Evolutionary conservation across 2,113 vertebrate genomes (phyloP), one percentile per base, ranked within the genome.

Genomic region (Kryptolebias marmoratus): DNA sequence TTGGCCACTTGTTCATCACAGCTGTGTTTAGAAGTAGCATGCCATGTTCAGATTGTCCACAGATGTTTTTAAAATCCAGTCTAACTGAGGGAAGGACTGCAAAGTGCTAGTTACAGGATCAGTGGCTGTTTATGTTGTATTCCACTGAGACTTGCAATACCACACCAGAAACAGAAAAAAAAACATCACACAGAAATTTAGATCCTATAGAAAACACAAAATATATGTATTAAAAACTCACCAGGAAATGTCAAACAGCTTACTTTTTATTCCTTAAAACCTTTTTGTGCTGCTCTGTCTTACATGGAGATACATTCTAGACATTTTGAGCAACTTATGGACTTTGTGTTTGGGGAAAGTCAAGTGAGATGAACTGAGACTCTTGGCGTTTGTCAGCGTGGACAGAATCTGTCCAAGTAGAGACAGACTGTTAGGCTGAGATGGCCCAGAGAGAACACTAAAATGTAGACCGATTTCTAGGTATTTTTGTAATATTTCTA

Each of bases 21-120:
- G 88, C 90, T 92, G 91, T 87, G 77, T 85, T 91, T 88, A 90
- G 78, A 73, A 72, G 75, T 57, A 71, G 80, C 82, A 53, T 45
- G 66, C 44, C 71, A 68, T 15, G 30, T 72, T 81, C 50, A 84
- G 82, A 91, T 89, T 82, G 71, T 68, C 70, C n/a, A 11, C 89
- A 93, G 82, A 90, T 93, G 91, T 73, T 78, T 65, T 70, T 59
- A 30, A 57, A 64, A 71, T 11, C 6, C 28, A 66, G 68, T 59
- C 45, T 66, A 73, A 69, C 62, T 62, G 55, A 84, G 62, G 56
- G 39, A 58, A 82, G 65, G 42, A 48, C 30, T 68, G 50, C 31
- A 32, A 75, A 47, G n/a, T 63, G 59, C 54, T 68, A 57, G 71
- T 65, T 4, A 0, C 3, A 15, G 28, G 22, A 56, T 14, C 48